Base-by-base conservation (phyloP, 1,140 invertebrate genomes). In the Drosophila bifasciata region DNA sequence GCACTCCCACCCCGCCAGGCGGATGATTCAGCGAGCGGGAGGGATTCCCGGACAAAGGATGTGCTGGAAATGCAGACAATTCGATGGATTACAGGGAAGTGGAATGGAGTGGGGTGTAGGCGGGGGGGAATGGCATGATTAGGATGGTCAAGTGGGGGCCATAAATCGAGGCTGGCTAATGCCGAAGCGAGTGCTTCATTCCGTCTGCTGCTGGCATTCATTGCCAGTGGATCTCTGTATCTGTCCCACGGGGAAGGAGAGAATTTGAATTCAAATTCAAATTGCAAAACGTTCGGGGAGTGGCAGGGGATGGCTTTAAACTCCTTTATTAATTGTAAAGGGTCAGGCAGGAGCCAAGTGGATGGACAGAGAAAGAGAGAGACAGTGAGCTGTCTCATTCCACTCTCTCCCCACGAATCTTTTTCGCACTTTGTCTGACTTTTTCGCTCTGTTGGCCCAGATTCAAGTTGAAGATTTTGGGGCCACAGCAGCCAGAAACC, bases 141-240 rank as follows among this genome's bases (percentile, higher is more conserved):
- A 17, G 58, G 17, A 19, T 45, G 71, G 58, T 72, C 79, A 64
- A 79, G 79, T 63, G 72, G 55, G 80, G 80, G 32, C 68, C 80
- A 85, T 85, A 85, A 84, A 80, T 85, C 76, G 72, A 59, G 46
- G 55, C 40, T 39, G 59, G 67, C 80, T 85, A 85, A 85, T 85
- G 67, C 72, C 72, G 28, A 78, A 62, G 76, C 72, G 67, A 60
- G 61, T 56, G 59, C 72, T 85, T 76, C 72, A 73, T 48, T 57
- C 72, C n/a, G 79, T 45, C 76, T 84, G 80, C 52, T 64, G 46
- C 52, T 85, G 80, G 67, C 80, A 85, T 59, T 80, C 67, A 80
- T 76, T 71, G 61, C 36, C 49, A 59, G 57, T 19, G 45, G 45
- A 56, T 69, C 28, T 21, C 28, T 9, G 25, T 3, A 28, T 9